Evolutionary conservation across 2,888 invertebrate genomes (phyloP).

Genomic region (Habrosyne pyritoides): DNA sequence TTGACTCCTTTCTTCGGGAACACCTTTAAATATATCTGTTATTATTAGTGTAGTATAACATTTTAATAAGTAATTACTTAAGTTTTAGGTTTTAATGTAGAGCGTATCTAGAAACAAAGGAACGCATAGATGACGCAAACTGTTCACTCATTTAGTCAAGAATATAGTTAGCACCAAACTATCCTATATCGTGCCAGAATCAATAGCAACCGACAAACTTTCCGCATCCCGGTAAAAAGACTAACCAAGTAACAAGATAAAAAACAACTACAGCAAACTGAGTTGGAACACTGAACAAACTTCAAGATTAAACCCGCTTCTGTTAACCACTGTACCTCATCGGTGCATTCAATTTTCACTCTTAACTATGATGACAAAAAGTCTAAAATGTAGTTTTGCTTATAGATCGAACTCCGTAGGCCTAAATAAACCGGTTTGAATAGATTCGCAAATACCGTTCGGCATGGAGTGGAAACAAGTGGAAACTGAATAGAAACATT

Average conservation of each 20-base stretch:
- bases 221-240: neutral
- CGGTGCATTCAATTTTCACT: neutral
- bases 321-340: neutral
- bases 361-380: neutral
- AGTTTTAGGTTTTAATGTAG: too few species aligned
- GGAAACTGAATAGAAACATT: constrained; percentile 34
- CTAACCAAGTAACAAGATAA: neutral
- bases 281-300: neutral
- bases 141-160: neutral
- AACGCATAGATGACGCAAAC: neutral
- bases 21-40: too few species aligned
- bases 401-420: neutral
- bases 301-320: neutral
- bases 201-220: constrained; percentile 1
- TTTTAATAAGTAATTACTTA: too few species aligned
- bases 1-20: too few species aligned
- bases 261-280: neutral
- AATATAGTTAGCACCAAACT: neutral
- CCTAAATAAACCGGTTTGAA: constrained; percentile 30
- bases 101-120: neutral
- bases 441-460: constrained; percentile 38
- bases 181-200: neutral
- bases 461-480: constrained; percentile 19
- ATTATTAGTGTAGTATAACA: too few species aligned
- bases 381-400: neutral